These are phyloP conservation scores for Bellardia bayeri DNA, from an alignment of 2,888 invertebrate genomes.

Conservation along the genomic window DNA sequence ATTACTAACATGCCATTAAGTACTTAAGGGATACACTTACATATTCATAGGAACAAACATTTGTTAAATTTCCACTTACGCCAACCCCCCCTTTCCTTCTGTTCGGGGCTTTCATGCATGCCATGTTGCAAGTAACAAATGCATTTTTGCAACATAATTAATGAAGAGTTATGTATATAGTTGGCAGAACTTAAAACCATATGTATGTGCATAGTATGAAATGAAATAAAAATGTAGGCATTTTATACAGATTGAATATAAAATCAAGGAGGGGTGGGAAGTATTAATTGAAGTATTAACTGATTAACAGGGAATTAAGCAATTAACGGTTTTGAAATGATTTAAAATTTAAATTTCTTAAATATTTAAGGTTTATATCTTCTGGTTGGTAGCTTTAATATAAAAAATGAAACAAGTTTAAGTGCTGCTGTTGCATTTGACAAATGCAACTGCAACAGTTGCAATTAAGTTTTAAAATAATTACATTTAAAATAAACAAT, in stretches of 20 bases:
- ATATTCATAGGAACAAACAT: conserved; percentile 10
- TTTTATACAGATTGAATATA: neutral
- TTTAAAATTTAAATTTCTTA: no score
- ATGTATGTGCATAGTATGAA: neutral
- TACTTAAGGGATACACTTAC: conserved; percentile 67
- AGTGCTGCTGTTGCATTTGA: neutral
- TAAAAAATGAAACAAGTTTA: conserved; percentile 18
- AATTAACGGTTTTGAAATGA: neutral
- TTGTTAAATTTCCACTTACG: conserved; percentile 26
- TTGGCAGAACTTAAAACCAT: conserved; percentile 36
- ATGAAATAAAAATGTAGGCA: neutral
- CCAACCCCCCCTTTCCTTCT: neutral
- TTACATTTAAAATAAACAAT: conserved; percentile 70
- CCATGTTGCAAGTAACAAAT: conserved; percentile 54
- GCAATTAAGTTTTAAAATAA: conserved; percentile 70
- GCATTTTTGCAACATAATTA: conserved; percentile 56
- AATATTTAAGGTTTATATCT: neutral
- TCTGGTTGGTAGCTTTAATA: neutral
- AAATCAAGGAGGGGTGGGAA: neutral
- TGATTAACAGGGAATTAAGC: neutral
- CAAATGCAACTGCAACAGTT: conserved; percentile 59
- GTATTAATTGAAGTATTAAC: neutral
- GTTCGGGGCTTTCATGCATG: neutral
- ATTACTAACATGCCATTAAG: conserved; percentile 71
- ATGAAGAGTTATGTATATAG: conserved; percentile 61